Evolutionary conservation across 2,797 vertebrate genomes (phyloP), one percentile per base, ranked within the genome.

Genomic region (Gadopsis marmoratus): DNA sequence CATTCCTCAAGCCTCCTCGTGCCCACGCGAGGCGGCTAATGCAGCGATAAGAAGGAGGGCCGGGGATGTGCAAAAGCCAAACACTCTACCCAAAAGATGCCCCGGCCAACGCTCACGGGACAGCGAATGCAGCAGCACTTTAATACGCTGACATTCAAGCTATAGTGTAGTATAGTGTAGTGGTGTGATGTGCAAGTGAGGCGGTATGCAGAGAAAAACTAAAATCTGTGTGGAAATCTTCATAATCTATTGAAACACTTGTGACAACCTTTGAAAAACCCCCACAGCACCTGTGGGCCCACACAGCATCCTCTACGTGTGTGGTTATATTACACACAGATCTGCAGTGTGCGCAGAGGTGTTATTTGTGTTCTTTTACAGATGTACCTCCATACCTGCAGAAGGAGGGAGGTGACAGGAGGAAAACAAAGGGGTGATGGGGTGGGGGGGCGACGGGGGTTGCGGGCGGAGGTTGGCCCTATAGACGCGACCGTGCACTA

Each of bases 21-120:
- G 56, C 91, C 87, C 88, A 84, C 67, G 84, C 91, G 91, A 89
- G 83, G 59, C 77, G 75, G 85, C 89, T 91, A 91, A 93, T 89
- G 82, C 86, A 58, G 74, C 84, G 90, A 92, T 93, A 93, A 93
- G 87, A 85, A 71, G 62, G 21, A 84, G 66, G 73, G 80, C 86
- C 55, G 12, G 21, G 71, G 78, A 87, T 81, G 78, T 68, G 70
- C 56, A 71, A 75, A 85, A 62, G 59, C 78, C 39, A 53, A 83
- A 17, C 1, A 39, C 86, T 65, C 71, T 43, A 26, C 71, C 77
- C 69, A 64, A 48, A 62, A 67, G 76, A n/a, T 86, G 73, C 47
- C 50, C 66, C 3, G 13, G 63, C 61, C 59, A 69, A 80, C 82
- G 78, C 76, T 29, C 59, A 17, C 39, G 50, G 74, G 78, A 69